Conservation (phyloP, 2,113 vertebrate genomes). For the Dolichotis patagonum region DNA sequence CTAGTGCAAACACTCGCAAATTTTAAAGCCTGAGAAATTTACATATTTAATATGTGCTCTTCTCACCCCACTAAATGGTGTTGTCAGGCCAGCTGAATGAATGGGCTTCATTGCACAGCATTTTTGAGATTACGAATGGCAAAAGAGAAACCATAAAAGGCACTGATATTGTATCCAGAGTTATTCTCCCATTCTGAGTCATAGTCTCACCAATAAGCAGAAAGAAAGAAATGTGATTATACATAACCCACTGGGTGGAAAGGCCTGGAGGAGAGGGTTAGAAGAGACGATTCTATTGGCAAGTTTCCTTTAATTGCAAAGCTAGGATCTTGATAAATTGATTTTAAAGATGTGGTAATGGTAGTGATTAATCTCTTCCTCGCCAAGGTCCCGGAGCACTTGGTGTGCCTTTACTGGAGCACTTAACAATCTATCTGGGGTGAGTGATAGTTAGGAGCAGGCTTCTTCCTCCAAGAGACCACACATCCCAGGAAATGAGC, state of each 20-base stretch:
- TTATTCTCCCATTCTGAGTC: slow-evolving; percentile 51
- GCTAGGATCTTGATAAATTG: slow-evolving; percentile 64
- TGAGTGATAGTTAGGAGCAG: not conserved
- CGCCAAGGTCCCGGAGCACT: not conserved
- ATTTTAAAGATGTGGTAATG: slow-evolving; percentile 68
- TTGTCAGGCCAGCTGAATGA: slow-evolving; percentile 61
- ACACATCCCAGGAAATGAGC: not conserved
- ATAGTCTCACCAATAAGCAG: slow-evolving; percentile 43
- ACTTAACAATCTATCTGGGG: slow-evolving; percentile 60
- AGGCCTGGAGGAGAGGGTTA: not conserved
- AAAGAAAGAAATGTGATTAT: not conserved
- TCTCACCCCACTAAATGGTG: not conserved
- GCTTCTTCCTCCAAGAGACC: not conserved
- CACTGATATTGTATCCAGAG: not conserved
- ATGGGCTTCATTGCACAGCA: slow-evolving; percentile 58
- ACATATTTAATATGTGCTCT: not conserved
- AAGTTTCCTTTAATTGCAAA: slow-evolving; percentile 72
- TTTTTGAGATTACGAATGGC: slow-evolving; percentile 64
- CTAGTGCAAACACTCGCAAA: not conserved
- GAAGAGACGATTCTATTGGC: slow-evolving; percentile 50
- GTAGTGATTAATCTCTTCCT: slow-evolving; percentile 66
- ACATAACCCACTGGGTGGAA: not conserved
- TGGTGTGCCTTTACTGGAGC: slow-evolving; percentile 8
- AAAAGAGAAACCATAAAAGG: slow-evolving; percentile 50
- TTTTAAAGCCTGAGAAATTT: slow-evolving; percentile 31